These are phyloP conservation scores for Myotis vivesi DNA, from an alignment of 2,797 vertebrate species.

Conservation along the genomic window DNA sequence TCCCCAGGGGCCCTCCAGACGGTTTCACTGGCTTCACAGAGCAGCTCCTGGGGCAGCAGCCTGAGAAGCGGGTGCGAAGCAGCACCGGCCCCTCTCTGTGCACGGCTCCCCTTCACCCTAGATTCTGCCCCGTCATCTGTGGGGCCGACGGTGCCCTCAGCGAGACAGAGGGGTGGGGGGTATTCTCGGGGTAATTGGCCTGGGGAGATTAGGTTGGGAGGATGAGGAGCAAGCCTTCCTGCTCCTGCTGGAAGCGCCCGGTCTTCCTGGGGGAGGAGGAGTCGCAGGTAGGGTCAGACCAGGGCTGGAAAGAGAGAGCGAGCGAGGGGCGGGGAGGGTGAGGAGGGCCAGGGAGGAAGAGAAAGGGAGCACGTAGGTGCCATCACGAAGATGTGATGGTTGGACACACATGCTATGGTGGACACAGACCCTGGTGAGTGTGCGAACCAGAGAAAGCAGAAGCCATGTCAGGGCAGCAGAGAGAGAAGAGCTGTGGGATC, in stretches of 20 bases:
- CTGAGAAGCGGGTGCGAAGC: too few species aligned
- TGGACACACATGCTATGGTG: too few species aligned
- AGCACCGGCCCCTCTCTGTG: too few species aligned
- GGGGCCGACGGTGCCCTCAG: accelerated
- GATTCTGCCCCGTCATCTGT: too few species aligned
- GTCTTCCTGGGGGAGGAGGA: not conserved
- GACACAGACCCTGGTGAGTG: not conserved
- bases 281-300: not conserved
- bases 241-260: accelerated
- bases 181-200: not conserved
- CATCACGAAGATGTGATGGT: too few species aligned
- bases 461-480: not conserved
- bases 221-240: not conserved
- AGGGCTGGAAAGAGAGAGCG: too few species aligned
- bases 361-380: not conserved
- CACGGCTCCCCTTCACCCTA: too few species aligned
- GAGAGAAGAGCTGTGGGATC: too few species aligned
- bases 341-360: not conserved
- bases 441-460: not conserved
- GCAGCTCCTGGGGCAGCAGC: too few species aligned
- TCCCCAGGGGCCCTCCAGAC: too few species aligned
- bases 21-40: too few species aligned
- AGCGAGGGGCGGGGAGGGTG: too few species aligned
- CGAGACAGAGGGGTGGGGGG: not conserved
- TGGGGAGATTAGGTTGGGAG: not conserved